These are phyloP conservation scores for Acanthosepion lycidas DNA, from an alignment of 2,888 invertebrate genomes.

Conservation along the genomic window DNA sequence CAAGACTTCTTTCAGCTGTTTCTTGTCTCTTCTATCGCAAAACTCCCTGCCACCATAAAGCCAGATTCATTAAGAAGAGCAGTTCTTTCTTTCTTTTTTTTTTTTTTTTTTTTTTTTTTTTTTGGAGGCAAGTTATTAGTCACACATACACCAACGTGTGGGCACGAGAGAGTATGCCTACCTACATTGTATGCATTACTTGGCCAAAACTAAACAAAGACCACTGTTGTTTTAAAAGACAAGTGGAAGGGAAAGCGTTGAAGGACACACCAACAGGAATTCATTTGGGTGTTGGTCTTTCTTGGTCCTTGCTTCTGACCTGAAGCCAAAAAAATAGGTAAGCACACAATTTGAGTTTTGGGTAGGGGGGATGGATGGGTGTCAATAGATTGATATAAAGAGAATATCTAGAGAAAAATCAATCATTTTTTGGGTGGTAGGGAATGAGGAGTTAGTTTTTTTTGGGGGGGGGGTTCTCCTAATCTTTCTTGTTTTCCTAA, in stretches of 20 bases:
- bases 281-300: neutral
- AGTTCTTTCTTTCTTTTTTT: too few species aligned
- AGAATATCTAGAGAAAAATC: neutral
- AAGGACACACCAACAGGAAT: neutral
- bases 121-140: neutral
- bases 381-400: neutral
- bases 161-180: neutral
- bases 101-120: too few species aligned
- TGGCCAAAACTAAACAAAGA: neutral
- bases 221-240: neutral
- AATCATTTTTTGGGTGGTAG: neutral
- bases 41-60: neutral
- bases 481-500: neutral
- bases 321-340: neutral
- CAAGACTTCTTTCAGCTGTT: neutral
- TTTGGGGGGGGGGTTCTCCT: neutral
- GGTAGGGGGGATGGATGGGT: neutral
- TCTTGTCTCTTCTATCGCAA: neutral
- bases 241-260: neutral
- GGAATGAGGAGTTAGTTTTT: neutral
- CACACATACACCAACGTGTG: slow-evolving; percentile 10
- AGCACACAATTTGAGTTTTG: neutral
- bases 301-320: neutral
- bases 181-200: neutral
- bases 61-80: too few species aligned